These are phyloP conservation scores for Salminus brasiliensis DNA, from an alignment of 2,113 vertebrate genomes.

Conservation along the genomic window DNA sequence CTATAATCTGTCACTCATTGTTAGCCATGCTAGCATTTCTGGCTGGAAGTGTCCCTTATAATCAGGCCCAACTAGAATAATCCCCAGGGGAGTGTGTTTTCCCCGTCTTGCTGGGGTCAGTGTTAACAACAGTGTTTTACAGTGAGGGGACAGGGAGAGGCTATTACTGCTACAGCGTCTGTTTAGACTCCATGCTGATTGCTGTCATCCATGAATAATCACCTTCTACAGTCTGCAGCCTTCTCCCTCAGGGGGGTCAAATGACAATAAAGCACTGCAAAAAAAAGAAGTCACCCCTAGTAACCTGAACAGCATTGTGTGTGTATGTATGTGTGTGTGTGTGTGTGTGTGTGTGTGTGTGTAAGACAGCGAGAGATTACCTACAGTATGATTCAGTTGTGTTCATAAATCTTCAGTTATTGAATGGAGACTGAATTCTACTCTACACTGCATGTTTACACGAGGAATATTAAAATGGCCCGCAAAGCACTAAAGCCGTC, in stretches of 20 bases:
- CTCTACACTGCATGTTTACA: background rate
- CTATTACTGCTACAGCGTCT: constrained; percentile 31
- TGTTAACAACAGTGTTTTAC: constrained; percentile 8
- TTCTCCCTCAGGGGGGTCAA: constrained; percentile 42
- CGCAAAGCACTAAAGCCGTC: too few species aligned
- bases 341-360: constrained; percentile 11
- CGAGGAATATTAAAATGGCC: too few species aligned
- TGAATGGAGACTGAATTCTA: background rate
- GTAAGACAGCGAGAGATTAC: constrained; percentile 11
- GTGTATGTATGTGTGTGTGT: constrained; percentile 2
- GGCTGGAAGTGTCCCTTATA: background rate
- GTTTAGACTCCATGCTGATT: constrained; percentile 49
- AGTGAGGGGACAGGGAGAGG: background rate
- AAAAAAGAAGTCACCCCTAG: constrained; percentile 41
- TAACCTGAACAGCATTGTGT: constrained; percentile 18
- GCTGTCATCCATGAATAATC: constrained; percentile 53
- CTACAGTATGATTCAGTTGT: background rate
- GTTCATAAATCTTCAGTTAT: background rate
- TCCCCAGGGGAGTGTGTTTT: background rate
- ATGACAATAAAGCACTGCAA: constrained; percentile 26
- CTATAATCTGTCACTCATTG: background rate
- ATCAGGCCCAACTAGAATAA: constrained; percentile 7
- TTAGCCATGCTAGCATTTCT: background rate
- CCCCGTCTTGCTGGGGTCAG: constrained; percentile 8
- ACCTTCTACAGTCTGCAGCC: constrained; percentile 29